Conservation (phyloP, 2,113 vertebrate genomes). For the Antennarius striatus region DNA sequence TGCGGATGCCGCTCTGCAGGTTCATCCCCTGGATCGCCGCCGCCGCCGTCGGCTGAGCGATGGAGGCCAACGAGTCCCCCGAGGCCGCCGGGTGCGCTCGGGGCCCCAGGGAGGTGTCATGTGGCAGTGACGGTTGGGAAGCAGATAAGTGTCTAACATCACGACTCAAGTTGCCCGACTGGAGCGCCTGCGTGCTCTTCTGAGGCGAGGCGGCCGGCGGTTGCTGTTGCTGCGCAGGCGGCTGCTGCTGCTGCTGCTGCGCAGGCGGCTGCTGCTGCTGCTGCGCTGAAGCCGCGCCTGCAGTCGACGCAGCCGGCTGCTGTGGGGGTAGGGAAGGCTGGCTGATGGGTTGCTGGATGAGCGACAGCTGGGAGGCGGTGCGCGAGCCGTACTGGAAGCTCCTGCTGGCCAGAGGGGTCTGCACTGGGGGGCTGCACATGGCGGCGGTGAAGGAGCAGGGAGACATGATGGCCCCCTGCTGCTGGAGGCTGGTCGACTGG, state of each 20-base stretch:
- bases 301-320: constrained; percentile 55
- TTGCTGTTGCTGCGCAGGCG: constrained; percentile 71
- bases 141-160: constrained; percentile 95
- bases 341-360: constrained; percentile 82
- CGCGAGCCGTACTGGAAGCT: constrained; percentile 95
- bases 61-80: constrained; percentile 90
- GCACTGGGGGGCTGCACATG: constrained; percentile 88
- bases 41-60: constrained; percentile 79
- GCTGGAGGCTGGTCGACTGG: constrained; percentile 82
- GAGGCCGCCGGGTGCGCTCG: constrained; percentile 86
- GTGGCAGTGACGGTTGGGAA: constrained; percentile 97
- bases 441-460: constrained; percentile 91
- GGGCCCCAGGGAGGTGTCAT: constrained; percentile 87
- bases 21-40: constrained; percentile 75
- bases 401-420: constrained; percentile 89
- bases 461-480: constrained; percentile 86
- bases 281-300: constrained; percentile 61
- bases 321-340: constrained; percentile 61
- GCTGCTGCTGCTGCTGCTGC: constrained; percentile 76
- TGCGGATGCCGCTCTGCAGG: constrained; percentile 80
- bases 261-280: constrained; percentile 66
- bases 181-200: constrained; percentile 91
- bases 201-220: constrained; percentile 82
- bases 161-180: constrained; percentile 88
- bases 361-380: constrained; percentile 91